phyloP scores from a whole-genome alignment of 2,888 invertebrate species.

The Drosophila tripunctata region DNA sequence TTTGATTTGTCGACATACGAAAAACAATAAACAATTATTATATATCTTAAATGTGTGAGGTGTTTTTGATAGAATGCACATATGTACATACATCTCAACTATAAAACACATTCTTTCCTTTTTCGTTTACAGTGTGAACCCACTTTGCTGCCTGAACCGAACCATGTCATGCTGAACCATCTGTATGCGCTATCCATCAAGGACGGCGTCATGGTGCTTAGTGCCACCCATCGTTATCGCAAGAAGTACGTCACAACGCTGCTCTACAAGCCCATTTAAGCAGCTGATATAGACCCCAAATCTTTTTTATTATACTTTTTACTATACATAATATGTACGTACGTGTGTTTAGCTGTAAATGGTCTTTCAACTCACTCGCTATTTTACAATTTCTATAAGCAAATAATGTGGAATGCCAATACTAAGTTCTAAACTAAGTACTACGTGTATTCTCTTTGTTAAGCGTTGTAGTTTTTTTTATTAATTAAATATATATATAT shows the following conservation, averaged over 20 bases:
- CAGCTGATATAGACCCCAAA: background rate
- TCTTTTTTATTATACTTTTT: slow-evolving; percentile 28
- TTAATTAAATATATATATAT: slow-evolving; percentile 65
- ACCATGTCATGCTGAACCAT: slow-evolving; percentile 99
- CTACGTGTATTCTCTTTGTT: slow-evolving; percentile 34
- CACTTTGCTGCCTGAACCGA: slow-evolving; percentile 99
- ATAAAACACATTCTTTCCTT: too few relatives aligned
- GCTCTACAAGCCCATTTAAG: slow-evolving; percentile 97
- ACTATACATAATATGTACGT: slow-evolving; percentile 13
- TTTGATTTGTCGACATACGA: too few relatives aligned
- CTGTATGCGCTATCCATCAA: slow-evolving; percentile 99
- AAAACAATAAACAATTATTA: too few relatives aligned
- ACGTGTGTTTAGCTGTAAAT: slow-evolving; percentile 45
- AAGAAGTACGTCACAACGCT: slow-evolving; percentile 99
- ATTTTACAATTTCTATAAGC: slow-evolving; percentile 17
- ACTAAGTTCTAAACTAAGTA: slow-evolving; percentile 12
- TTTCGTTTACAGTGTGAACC: slow-evolving; percentile 96
- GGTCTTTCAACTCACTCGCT: slow-evolving; percentile 49
- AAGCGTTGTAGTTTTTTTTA: slow-evolving; percentile 74
- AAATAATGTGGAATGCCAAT: slow-evolving; percentile 1
- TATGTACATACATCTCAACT: background rate
- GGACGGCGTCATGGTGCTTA: slow-evolving; percentile 99
- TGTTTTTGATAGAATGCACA: too few relatives aligned
- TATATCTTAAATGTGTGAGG: too few relatives aligned
- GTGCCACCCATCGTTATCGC: slow-evolving; percentile 98